Base-by-base conservation (phyloP, 2,113 vertebrate species). In the Oceanodroma tethys region DNA sequence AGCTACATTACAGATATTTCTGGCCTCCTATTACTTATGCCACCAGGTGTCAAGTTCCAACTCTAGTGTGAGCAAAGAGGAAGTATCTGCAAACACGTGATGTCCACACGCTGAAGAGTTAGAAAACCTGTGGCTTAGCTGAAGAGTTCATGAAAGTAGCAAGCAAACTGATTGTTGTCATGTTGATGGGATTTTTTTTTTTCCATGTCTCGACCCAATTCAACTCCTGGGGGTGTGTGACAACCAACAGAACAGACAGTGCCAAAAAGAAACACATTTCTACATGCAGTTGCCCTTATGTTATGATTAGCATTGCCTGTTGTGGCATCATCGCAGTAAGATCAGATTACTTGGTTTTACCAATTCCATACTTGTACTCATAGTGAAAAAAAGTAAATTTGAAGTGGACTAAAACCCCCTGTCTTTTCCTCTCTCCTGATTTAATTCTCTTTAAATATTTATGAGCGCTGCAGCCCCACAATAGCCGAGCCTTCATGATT, bases 261-360 rank as follows among this genome's bases (percentile, higher is more conserved):
- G 90, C 67, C 79, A 88, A 90, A 66, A 70, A 88, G 79, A 83
- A 86, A 88, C 30, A n/a, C 53, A 55, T 94, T 90, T 94, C 53
- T 92, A 30, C 55, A 19, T 7, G 32, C 29, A 78, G 55, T 55
- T 90, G 82, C 75, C 93, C 58, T 83, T 70, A 25, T 5, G 0
- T 60, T 90, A 26, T 73, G 67, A 67, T 81, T 74, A 92, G n/a
- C n/a, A 8, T 42, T 93, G 74, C 78, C 66, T 80, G 21, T 86
- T 80, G 66, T 6, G 21, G 55, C 27, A 73, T 70, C 42, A n/a
- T 11, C 86, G 55, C 58, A 83, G 55, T 25, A 30, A 81, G 72
- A 67, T 88, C 78, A 53, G 43, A 40, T 97, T 92, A 70, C 90
- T 81, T 73, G 74, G 25, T 82, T 92, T 88, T 88, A 85, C 85